Base-by-base conservation (phyloP, 2,113 vertebrate genomes). In the Pitta sordida region DNA sequence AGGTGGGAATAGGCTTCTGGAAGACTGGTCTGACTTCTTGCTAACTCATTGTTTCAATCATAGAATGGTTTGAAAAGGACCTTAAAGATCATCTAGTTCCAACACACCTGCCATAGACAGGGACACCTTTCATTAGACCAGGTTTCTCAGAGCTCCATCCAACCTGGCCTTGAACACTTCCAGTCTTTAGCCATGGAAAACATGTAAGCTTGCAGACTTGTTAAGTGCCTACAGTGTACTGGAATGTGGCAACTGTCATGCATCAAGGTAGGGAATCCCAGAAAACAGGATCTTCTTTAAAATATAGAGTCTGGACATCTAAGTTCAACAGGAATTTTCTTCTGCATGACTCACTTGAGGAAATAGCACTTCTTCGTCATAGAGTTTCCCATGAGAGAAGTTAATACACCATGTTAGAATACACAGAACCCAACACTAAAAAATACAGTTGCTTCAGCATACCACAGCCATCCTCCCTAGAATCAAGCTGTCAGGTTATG, bases 181-280 rank as follows among this genome's bases (percentile, higher is more conserved):
- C 39, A 15, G 0, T 27, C 14, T 65, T 63, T 30, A 63, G 22
- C n/a, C 41, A 34, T 19, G 29, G 36, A 65, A 83, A 90, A 76
- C 21, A 21, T 0, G 0, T 7, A 43, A 18, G 18, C 7, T 89
- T 36, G 63, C 13, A 52, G n/a, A n/a, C 11, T 36, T 41, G 10
- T 56, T 17, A 84, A 62, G 20, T 12, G n/a, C 26, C 18, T 48
- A 0, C 2, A 73, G 16, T 7, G 11, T 51, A 27, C 36, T 55
- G 76, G 63, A 41, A 80, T 55, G 46, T 73, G 75, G 29, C 23
- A 71, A 20, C 11, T 55, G 24, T 29, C 29, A 17, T 9, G 20
- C 20, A 43, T 41, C 37, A 39, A 80, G 27, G 37, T 16, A 68
- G 32, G 21, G 22, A 68, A 64, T 44, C 32, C 17, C 44, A 41